Evolutionary conservation across 2,888 invertebrate species (phyloP).

Genomic region (Nomada flava): DNA sequence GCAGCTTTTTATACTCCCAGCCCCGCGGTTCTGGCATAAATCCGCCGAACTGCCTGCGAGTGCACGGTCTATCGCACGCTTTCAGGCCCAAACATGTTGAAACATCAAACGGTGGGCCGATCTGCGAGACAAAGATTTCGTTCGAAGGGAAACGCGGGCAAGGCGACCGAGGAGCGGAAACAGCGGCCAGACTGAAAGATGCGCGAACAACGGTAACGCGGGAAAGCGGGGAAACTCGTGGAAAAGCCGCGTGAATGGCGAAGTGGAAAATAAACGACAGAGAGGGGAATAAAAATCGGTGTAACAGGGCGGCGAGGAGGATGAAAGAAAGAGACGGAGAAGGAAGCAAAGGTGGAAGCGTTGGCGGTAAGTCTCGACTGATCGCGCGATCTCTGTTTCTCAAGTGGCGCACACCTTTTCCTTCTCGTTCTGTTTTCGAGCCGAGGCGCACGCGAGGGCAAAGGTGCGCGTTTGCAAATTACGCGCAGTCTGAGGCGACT

Average conservation of each 20-base stretch:
- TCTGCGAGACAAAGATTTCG: constrained; percentile 37
- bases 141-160: constrained; percentile 19
- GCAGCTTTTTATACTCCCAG: constrained; percentile 4
- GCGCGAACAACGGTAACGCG: constrained; percentile 49
- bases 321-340: neutral
- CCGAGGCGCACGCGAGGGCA: constrained; percentile 25
- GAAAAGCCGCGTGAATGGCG: constrained; percentile 17
- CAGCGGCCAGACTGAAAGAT: constrained; percentile 42
- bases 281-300: neutral
- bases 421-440: constrained; percentile 40
- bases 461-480: constrained; percentile 75
- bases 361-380: constrained; percentile 46
- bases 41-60: constrained; percentile 38
- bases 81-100: constrained; percentile 52
- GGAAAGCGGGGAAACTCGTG: constrained; percentile 22
- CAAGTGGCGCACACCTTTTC: neutral
- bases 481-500: constrained; percentile 73
- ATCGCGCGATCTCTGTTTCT: constrained; percentile 14
- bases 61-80: constrained; percentile 60
- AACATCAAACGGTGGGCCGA: constrained; percentile 69
- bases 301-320: neutral
- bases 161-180: neutral
- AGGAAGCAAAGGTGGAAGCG: constrained; percentile 24
- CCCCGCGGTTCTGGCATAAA: constrained; percentile 35
- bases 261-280: constrained; percentile 1